Evolutionary conservation across 2,797 vertebrate species (phyloP).

Genomic region (Sebastes kiyomatsui): DNA sequence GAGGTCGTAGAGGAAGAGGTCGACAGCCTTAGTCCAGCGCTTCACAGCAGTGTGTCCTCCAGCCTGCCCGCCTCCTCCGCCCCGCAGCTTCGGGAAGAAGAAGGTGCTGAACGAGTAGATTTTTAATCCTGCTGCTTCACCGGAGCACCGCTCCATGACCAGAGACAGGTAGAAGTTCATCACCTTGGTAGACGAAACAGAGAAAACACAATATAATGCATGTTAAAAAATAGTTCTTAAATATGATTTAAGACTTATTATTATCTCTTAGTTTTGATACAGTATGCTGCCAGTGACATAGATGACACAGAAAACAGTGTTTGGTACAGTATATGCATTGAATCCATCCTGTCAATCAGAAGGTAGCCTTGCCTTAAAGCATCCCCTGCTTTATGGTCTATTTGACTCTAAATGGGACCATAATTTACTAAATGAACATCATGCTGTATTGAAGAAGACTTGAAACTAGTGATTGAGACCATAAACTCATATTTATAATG

Average conservation of each 20-base stretch:
- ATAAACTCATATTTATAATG: too few relatives aligned
- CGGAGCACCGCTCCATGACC: slow-evolving; percentile 85
- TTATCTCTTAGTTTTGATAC: background rate
- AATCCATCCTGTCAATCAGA: background rate
- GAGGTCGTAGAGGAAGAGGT: slow-evolving; percentile 89
- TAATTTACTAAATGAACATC: too few relatives aligned
- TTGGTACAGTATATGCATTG: background rate
- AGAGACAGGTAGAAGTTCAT: slow-evolving; percentile 96
- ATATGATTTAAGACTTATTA: background rate
- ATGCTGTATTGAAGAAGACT: too few relatives aligned
- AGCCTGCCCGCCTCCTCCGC: slow-evolving; percentile 66
- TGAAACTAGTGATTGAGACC: too few relatives aligned
- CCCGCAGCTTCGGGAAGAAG: slow-evolving; percentile 89
- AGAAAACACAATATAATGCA: background rate
- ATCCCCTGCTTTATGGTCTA: too few relatives aligned
- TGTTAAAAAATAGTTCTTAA: background rate
- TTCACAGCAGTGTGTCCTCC: slow-evolving; percentile 86
- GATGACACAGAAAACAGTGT: background rate
- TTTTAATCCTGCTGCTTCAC: slow-evolving; percentile 70
- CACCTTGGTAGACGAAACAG: slow-evolving; percentile 69
- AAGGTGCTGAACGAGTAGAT: slow-evolving; percentile 93
- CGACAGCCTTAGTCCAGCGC: slow-evolving; percentile 92
- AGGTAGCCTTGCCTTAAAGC: fast-evolving
- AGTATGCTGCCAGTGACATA: background rate
- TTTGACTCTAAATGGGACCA: too few relatives aligned